A percentile compares a stretch with the other conserved stretches of the same genome.
phyloP scores from a whole-genome alignment of 2,888 invertebrate genomes.

The Temnothorax unifasciatus region DNA sequence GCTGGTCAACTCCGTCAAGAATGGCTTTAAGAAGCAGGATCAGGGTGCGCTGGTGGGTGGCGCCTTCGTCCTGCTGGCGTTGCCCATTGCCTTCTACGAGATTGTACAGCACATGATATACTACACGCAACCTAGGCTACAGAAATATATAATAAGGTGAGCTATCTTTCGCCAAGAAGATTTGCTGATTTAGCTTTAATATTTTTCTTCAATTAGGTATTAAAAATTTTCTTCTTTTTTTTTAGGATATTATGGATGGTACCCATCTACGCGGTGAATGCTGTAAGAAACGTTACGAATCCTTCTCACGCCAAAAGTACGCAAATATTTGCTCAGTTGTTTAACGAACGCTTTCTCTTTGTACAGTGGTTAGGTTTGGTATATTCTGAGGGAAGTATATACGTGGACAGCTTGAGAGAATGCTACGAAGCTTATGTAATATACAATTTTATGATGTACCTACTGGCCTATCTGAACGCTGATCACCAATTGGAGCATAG shows the following conservation, averaged over 20 bases:
- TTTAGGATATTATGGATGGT: conserved; percentile 98
- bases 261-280: conserved; percentile 97
- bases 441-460: conserved; percentile 98
- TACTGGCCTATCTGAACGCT: conserved; percentile 95
- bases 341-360: conserved; percentile 40
- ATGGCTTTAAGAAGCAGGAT: conserved; percentile 92
- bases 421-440: conserved; percentile 99
- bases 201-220: neutral
- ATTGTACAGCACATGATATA: conserved; percentile 97
- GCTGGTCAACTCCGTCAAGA: conserved; percentile 92
- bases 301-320: neutral
- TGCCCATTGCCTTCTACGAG: conserved; percentile 98
- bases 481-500: conserved; percentile 94
- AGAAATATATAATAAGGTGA: conserved; percentile 97
- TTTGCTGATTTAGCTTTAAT: neutral
- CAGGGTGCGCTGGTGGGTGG: conserved; percentile 95
- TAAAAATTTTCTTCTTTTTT: conserved; percentile 74
- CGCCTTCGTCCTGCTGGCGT: conserved; percentile 95
- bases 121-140: conserved; percentile 96
- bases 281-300: conserved; percentile 89
- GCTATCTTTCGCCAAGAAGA: neutral
- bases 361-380: conserved; percentile 94
- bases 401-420: conserved; percentile 96
- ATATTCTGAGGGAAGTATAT: conserved; percentile 95
- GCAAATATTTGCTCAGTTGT: conserved; percentile 64